phyloP scores from a whole-genome alignment of 2,797 vertebrate genomes.

The Apogon hyalosoma region DNA sequence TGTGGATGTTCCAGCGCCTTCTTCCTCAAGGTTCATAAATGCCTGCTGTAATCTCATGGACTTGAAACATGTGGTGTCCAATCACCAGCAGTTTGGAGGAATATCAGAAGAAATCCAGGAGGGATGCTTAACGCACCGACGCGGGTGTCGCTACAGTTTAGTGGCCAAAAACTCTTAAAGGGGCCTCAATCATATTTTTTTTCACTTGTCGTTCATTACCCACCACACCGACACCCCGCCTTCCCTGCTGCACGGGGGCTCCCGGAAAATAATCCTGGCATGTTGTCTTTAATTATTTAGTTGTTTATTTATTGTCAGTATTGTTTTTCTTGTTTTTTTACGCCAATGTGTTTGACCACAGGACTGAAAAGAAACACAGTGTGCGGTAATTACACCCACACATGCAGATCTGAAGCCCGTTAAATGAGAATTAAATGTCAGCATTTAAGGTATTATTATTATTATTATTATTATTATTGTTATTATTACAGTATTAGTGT shows the following conservation, averaged over 20 bases:
- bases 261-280: conserved; percentile 7
- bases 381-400: background rate
- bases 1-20: background rate
- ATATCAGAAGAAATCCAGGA: conserved; percentile 71
- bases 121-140: conserved; percentile 71
- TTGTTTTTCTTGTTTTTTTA: background rate
- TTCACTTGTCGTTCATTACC: conserved; percentile 42
- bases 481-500: too few species aligned
- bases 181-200: conserved; percentile 80
- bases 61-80: conserved; percentile 66
- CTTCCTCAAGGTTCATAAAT: conserved; percentile 41
- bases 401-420: background rate
- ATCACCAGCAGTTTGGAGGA: conserved; percentile 73
- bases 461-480: conserved; percentile 13
- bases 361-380: background rate
- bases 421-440: background rate
- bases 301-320: conserved; percentile 38
- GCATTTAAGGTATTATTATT: background rate
- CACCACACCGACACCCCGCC: conserved; percentile 54
- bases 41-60: conserved; percentile 47
- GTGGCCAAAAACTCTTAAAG: conserved; percentile 80
- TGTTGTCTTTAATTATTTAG: conserved; percentile 52
- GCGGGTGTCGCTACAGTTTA: conserved; percentile 75
- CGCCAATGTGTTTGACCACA: conserved; percentile 1
- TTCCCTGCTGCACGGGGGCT: conserved; percentile 35